A percentile compares a stretch with the other conserved stretches of the same genome.
phyloP scores from a whole-genome alignment of 2,888 invertebrate genomes.

The Autographa gamma region DNA sequence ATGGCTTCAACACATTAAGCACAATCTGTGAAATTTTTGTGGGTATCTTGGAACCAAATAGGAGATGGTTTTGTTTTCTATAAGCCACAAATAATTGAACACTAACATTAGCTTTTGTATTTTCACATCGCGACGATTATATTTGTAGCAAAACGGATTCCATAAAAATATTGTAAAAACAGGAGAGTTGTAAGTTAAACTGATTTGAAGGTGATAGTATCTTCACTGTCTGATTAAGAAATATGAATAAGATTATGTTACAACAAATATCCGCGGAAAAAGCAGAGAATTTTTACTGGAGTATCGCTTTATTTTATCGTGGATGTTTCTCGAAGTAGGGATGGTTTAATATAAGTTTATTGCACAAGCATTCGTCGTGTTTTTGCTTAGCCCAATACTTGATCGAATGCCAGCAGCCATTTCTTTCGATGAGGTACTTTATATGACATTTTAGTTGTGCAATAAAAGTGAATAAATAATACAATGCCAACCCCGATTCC shows the following conservation, averaged over 20 bases:
- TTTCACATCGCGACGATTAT: too few species aligned
- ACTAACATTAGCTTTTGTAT: too few species aligned
- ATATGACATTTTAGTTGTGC: constrained; percentile 45
- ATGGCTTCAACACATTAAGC: too few species aligned
- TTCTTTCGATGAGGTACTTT: constrained; percentile 34
- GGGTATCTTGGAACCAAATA: too few species aligned
- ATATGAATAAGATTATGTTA: neutral
- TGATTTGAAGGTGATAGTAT: neutral
- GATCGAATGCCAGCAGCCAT: constrained; percentile 60
- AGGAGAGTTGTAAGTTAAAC: too few species aligned
- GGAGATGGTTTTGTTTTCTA: too few species aligned
- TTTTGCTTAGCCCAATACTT: constrained; percentile 60
- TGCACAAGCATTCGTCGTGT: constrained; percentile 43
- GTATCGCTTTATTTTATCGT: constrained; percentile 25
- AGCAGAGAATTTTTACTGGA: neutral
- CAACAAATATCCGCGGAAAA: neutral
- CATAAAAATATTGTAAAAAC: too few species aligned
- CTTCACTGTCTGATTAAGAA: neutral
- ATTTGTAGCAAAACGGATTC: too few species aligned
- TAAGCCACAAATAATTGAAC: too few species aligned
- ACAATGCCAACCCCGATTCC: constrained; percentile 15
- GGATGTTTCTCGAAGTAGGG: constrained; percentile 16
- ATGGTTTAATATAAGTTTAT: constrained; percentile 52
- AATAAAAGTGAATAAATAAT: constrained; percentile 53
- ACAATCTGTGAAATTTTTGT: too few species aligned